Percentiles rank a stretch among this genome's conserved stretches.
Evolutionary conservation across 2,113 vertebrate species (phyloP).

Genomic region (Pontoporia blainvillei): DNA sequence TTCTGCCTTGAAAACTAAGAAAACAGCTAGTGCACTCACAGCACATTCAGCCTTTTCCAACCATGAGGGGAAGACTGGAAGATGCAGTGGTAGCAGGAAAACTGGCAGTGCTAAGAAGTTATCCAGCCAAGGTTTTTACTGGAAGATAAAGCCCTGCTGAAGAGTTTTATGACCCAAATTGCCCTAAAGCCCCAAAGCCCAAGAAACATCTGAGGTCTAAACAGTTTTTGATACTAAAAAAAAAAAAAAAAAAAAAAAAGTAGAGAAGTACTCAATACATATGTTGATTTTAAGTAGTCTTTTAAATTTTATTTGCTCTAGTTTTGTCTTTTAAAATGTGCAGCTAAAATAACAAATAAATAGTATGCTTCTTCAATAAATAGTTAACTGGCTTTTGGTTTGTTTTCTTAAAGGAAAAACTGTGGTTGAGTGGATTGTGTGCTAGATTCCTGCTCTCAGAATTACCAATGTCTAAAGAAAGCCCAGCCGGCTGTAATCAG

Average conservation of each 20-base stretch:
- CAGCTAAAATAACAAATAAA: neutral
- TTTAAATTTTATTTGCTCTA: neutral
- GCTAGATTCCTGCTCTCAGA: neutral
- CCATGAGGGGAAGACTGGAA: accelerated
- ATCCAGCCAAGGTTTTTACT: neutral
- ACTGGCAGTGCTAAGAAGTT: neutral
- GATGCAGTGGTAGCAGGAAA: neutral
- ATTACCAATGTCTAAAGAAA: neutral
- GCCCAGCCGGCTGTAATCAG: neutral
- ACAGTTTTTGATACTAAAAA: neutral
- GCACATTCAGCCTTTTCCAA: neutral
- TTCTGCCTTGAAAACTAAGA: neutral
- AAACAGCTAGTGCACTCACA: neutral
- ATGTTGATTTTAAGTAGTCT: neutral
- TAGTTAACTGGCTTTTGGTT: neutral
- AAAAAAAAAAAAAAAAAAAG: neutral
- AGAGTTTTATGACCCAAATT: neutral
- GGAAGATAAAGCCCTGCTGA: neutral
- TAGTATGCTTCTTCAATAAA: neutral
- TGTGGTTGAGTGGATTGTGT: neutral
- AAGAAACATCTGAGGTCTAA: neutral
- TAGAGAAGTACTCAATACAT: neutral
- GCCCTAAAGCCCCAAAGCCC: neutral
- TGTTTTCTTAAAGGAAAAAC: neutral
- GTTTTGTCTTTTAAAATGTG: neutral